Base-by-base conservation (phyloP, 1,140 invertebrate genomes). In the Papilio dardanus region DNA sequence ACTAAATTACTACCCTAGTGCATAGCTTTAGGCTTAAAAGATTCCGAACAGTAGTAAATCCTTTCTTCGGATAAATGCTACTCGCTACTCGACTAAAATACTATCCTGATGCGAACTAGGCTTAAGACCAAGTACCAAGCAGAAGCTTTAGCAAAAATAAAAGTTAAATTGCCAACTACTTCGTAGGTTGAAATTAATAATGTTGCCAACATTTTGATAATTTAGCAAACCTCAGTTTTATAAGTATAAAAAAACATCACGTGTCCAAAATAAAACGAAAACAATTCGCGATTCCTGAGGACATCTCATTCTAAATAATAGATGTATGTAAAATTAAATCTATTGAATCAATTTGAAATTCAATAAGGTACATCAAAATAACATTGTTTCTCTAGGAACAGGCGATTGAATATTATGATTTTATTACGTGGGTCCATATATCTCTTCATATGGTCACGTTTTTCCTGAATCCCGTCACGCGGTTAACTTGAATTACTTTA, bases 361-460 rank as follows among this genome's bases (percentile, higher is more conserved):
- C 71, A 73, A 73, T 73, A 54, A 46, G 71, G 50, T 58, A 46
- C 58, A 73, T 73, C n/a, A 58, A 30, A 54, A 73, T 46, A 24
- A 54, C 46, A 73, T 73, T 73, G 71, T 73, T 69, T 68, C 66
- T 68, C 46, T 73, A 28, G 37, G 37, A 24, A 42, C 37, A 24
- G 46, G 24, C 46, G 71, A 73, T 73, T 73, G 71, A 73, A 73
- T 73, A 73, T 73, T 73, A 46, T 33, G 71, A 73, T 73, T 73
- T 73, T 58, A 73, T 73, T 73, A 58, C 71, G 31, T 46, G 16
- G 31, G 46, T 21, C 35, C 33, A n/a, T 73, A 73, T 73, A 50
- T 71, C 42, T 33, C n/a, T 58, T 73, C 71, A 73, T 73, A 40
- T 46, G 67, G 46, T 73, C 71, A 73, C 42, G 71, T 73, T 73